phyloP scores from a whole-genome alignment of 2,113 vertebrate species.

The Engraulis encrasicolus region DNA sequence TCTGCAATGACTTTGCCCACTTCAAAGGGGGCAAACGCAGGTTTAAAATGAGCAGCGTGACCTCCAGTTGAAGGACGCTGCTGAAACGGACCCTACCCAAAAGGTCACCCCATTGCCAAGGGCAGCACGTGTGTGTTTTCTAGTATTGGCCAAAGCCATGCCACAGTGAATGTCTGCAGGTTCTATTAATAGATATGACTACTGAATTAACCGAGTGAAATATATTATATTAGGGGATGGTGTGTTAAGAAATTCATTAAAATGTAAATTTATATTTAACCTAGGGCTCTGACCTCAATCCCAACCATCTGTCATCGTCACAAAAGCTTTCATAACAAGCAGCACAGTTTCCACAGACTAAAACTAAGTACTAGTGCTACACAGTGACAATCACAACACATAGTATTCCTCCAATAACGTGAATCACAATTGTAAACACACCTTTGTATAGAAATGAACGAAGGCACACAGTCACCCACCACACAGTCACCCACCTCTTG shows the following conservation, averaged over 20 bases:
- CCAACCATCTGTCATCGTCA: background rate
- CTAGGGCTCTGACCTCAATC: background rate
- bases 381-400: background rate
- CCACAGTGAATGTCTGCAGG: background rate
- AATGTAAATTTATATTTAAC: slow-evolving; percentile 11
- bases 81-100: background rate
- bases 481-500: background rate
- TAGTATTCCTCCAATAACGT: no score
- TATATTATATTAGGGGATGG: no score
- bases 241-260: background rate
- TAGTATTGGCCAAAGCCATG: background rate
- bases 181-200: background rate
- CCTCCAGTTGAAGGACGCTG: background rate
- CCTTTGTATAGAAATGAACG: no score
- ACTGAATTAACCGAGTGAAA: no score
- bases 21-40: background rate
- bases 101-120: background rate
- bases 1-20: background rate
- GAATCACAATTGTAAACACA: no score
- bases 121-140: background rate
- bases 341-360: background rate
- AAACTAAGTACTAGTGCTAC: background rate
- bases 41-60: background rate
- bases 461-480: background rate
- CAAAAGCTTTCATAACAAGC: background rate